A percentile compares a stretch with the other conserved stretches of the same genome.
Evolutionary conservation across 2,888 invertebrate species (phyloP).

Genomic region (Callyntrura guangdongensis): DNA sequence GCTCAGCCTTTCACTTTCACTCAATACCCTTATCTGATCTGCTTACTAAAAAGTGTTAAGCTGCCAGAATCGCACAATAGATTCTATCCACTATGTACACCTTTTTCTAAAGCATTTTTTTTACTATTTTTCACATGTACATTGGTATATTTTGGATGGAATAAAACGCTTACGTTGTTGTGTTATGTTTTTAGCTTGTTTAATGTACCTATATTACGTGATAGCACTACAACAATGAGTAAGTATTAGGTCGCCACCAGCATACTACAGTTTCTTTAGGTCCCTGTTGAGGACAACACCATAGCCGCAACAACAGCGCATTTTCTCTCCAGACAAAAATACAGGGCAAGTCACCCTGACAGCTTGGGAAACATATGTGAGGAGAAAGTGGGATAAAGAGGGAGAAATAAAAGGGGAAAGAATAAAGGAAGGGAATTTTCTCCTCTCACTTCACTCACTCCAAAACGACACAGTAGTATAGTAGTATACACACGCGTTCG

Average conservation of each 20-base stretch:
- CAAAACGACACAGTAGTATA: neutral
- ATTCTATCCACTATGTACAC: conserved; percentile 37
- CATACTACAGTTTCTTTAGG: conserved; percentile 52
- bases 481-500: neutral
- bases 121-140: conserved; percentile 19
- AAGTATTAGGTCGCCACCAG: conserved; percentile 56
- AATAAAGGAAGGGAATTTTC: conserved; percentile 55
- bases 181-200: conserved; percentile 9
- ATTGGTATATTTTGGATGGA: neutral
- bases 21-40: conserved; percentile 58
- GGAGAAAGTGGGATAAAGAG: conserved; percentile 69
- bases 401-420: conserved; percentile 48
- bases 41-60: conserved; percentile 71
- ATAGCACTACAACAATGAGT: conserved; percentile 67
- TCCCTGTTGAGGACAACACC: conserved; percentile 64
- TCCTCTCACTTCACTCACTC: conserved; percentile 57
- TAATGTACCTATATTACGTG: conserved; percentile 76
- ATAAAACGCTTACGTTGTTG: conserved; percentile 25
- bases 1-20: conserved; percentile 10
- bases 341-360: conserved; percentile 74
- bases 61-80: conserved; percentile 40
- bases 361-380: conserved; percentile 75
- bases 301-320: conserved; percentile 70
- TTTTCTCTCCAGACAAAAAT: conserved; percentile 70
- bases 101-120: conserved; percentile 19